These are phyloP conservation scores for Melanaphis sacchari DNA, from an alignment of 1,140 invertebrate species.

Conservation along the genomic window DNA sequence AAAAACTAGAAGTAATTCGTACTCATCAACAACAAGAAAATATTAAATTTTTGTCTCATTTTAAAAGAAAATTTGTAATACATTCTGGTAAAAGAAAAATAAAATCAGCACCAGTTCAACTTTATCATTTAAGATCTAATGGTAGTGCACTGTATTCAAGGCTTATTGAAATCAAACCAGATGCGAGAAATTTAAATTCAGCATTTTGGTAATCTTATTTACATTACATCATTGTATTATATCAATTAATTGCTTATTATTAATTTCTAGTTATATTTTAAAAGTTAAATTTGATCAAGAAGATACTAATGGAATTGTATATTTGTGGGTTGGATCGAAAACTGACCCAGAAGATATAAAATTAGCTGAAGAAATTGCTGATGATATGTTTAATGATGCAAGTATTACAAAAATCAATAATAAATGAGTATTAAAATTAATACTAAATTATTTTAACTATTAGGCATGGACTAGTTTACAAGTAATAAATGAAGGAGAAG, in stretches of 20 bases:
- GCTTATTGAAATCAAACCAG: constrained; percentile 82
- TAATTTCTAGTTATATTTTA: constrained; percentile 82
- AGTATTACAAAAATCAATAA: constrained; percentile 58
- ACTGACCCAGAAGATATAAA: constrained; percentile 86
- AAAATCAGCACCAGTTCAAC: constrained; percentile 76
- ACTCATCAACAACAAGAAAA: constrained; percentile 99
- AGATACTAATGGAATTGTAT: constrained; percentile 87
- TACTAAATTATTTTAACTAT: constrained; percentile 53
- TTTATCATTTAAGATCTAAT: constrained; percentile 95
- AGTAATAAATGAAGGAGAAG: constrained; percentile 94
- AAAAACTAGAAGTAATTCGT: constrained; percentile 94
- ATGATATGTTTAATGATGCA: constrained; percentile 89
- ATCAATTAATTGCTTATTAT: background rate
- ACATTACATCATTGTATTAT: background rate
- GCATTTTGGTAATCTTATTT: constrained; percentile 76
- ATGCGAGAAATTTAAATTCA: constrained; percentile 81
- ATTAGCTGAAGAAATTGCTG: constrained; percentile 91
- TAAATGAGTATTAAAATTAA: background rate
- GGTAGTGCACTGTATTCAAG: constrained; percentile 93
- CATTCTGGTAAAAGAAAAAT: constrained; percentile 85
- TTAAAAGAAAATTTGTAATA: constrained; percentile 94
- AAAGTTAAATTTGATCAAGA: constrained; percentile 94
- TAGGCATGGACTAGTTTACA: constrained; percentile 82
- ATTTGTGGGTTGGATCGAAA: constrained; percentile 96
- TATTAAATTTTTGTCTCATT: constrained; percentile 98